Base-by-base conservation (phyloP, 2,888 invertebrate species). In the Drosophila neonasuta region DNA sequence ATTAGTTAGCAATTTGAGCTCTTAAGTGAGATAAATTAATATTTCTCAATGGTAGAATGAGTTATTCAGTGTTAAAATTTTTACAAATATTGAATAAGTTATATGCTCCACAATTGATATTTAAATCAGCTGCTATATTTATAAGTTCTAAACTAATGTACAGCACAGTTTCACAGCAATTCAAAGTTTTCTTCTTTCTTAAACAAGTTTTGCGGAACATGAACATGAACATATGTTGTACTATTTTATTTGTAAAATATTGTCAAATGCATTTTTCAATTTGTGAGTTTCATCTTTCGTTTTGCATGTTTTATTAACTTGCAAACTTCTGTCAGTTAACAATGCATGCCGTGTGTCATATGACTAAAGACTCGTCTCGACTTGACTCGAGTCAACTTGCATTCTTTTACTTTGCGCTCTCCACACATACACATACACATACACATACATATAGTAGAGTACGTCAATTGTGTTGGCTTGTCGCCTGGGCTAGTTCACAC, bases 401-500 rank as follows among this genome's bases (percentile, higher is more conserved):
- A 67, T 67, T 66, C 46, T 50, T 39, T 46, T 49, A n/a, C 8
- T 36, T 42, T 42, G 15, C 36, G 24, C 9, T 15, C 10, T 15
- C 11, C 50, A 44, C 48, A 49, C 41, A 17, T 17, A 64, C 24
- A 24, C 24, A 24, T 17, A 64, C 24, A 24, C 24, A 24, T 6
- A 24, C 24, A 5, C 24, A 6, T 24, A 24, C 24, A 24, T 6
- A 6, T 6, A 24, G 24, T 24, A 24, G n/a, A 42, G 64, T 42
- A 73, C 55, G 68, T 42, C 58, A 68, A 68, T 64, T 64, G 68
- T 51, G 77, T 52, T 61, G 55, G 20, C 64, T 61, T 74, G 74
- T 77, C 77, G 74, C 74, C 74, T 74, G 74, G 73, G 58, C 68
- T 74, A 74, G 77, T 74, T 74, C 73, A 72, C 72, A 74, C 72